A percentile compares a stretch with the other conserved stretches of the same genome.
Conservation (phyloP, 1,140 invertebrate species). For the Drosophila varians region DNA sequence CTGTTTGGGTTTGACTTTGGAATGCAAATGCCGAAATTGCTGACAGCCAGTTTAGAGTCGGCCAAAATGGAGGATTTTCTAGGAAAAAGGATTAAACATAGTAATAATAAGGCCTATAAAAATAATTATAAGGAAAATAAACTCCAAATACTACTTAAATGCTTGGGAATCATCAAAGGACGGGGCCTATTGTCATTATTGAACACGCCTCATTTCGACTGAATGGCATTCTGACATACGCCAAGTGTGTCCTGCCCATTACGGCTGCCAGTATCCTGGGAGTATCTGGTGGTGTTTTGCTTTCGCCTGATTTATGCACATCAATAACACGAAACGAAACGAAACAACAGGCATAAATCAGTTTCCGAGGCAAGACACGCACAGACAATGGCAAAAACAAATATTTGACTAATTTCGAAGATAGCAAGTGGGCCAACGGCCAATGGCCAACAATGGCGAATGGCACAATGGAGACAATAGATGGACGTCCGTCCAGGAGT, state of each 20-base stretch:
- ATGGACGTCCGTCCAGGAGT: conserved; percentile 25
- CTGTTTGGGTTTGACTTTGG: conserved; percentile 36
- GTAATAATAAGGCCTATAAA: neutral
- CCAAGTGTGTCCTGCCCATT: conserved; percentile 9
- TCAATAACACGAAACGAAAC: conserved; percentile 48
- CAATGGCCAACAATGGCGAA: neutral
- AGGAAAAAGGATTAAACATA: neutral
- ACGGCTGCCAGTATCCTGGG: neutral
- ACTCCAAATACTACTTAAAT: neutral
- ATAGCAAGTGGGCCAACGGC: conserved; percentile 37
- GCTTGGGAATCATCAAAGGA: neutral
- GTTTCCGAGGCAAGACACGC: conserved; percentile 39
- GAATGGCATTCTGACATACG: conserved; percentile 43
- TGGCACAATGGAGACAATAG: conserved; percentile 43
- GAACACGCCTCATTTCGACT: conserved; percentile 26
- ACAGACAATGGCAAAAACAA: conserved; percentile 52
- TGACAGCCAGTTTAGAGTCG: conserved; percentile 21
- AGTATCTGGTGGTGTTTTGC: conserved; percentile 1
- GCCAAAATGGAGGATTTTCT: neutral
- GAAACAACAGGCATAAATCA: conserved; percentile 57
- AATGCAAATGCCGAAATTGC: conserved; percentile 35
- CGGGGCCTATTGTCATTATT: conserved; percentile 22
- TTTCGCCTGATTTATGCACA: conserved; percentile 64
- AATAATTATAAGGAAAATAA: neutral
- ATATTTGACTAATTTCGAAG: conserved; percentile 67